Conservation (phyloP, 2,797 vertebrate species). For the Cetoscarus ocellatus region DNA sequence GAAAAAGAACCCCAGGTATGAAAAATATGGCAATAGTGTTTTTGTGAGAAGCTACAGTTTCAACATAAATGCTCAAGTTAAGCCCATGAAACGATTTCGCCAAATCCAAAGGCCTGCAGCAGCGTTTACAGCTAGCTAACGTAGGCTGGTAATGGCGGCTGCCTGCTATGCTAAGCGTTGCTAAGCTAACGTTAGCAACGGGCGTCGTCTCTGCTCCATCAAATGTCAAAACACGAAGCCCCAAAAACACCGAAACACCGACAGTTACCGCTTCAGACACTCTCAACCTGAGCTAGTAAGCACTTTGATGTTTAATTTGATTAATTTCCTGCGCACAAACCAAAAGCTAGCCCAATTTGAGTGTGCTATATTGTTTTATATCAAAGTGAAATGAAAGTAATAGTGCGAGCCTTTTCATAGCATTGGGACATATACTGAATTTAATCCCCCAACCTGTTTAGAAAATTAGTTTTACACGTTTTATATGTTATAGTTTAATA, state of each 20-base stretch:
- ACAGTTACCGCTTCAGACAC: too few species aligned
- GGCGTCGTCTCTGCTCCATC: constrained; percentile 73
- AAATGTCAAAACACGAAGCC: constrained; percentile 23
- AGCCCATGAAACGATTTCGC: background rate
- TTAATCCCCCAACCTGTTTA: too few species aligned
- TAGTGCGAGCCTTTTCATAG: too few species aligned
- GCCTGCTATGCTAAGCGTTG: constrained; percentile 49
- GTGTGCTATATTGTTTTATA: too few species aligned
- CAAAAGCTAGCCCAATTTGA: too few species aligned
- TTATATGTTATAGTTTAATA: too few species aligned
- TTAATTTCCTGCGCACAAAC: too few species aligned
- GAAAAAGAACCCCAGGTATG: background rate
- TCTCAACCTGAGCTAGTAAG: too few species aligned
- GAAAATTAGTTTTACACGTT: too few species aligned
- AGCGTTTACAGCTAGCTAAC: constrained; percentile 28
- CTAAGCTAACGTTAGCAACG: constrained; percentile 57
- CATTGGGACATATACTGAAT: too few species aligned
- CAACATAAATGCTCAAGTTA: rapidly evolving
- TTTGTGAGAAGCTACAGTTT: rapidly evolving
- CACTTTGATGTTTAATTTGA: too few species aligned
- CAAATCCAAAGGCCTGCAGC: constrained; percentile 38
- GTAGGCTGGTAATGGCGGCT: constrained; percentile 69
- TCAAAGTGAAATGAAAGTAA: too few species aligned
- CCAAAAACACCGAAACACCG: background rate
- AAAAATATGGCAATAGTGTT: rapidly evolving